A percentile compares a stretch with the other conserved stretches of the same genome.
These are phyloP conservation scores for Strix aluco DNA, from an alignment of 2,113 vertebrate genomes.

Conservation along the genomic window DNA sequence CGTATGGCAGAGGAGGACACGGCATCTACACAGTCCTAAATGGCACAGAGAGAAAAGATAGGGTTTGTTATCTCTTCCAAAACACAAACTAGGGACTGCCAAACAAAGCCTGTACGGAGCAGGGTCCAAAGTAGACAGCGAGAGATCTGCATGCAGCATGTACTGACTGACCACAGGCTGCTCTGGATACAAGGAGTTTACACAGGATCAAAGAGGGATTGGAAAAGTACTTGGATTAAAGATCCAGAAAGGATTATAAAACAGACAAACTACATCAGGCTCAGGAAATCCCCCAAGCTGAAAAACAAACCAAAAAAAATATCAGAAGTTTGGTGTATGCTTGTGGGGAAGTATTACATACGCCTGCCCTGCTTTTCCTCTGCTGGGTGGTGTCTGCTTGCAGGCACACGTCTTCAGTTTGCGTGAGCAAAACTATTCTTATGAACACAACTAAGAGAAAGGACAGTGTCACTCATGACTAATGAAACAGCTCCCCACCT, in stretches of 20 bases:
- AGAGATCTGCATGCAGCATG: not conserved
- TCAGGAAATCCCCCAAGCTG: slow-evolving; percentile 6
- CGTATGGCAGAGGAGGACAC: not conserved
- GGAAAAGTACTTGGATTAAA: not conserved
- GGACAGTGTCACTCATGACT: not conserved
- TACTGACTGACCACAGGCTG: not conserved
- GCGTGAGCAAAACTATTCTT: not conserved
- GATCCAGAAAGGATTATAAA: not conserved
- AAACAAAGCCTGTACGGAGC: not conserved
- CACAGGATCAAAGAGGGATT: not conserved
- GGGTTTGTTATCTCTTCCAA: not conserved
- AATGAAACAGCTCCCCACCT: not conserved
- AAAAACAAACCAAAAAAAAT: not conserved
- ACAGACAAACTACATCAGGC: not conserved
- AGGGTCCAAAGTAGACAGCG: not conserved
- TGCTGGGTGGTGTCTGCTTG: not conserved
- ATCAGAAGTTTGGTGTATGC: not conserved
- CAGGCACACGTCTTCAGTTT: not conserved
- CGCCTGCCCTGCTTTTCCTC: not conserved
- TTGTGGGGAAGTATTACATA: not conserved
- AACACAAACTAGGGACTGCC: not conserved
- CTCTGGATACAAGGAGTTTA: not conserved
- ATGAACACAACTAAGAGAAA: not conserved
- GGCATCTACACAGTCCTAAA: not conserved
- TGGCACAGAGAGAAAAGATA: not conserved